These are phyloP conservation scores for Hypena proboscidalis DNA, from an alignment of 2,888 invertebrate species.

Conservation along the genomic window DNA sequence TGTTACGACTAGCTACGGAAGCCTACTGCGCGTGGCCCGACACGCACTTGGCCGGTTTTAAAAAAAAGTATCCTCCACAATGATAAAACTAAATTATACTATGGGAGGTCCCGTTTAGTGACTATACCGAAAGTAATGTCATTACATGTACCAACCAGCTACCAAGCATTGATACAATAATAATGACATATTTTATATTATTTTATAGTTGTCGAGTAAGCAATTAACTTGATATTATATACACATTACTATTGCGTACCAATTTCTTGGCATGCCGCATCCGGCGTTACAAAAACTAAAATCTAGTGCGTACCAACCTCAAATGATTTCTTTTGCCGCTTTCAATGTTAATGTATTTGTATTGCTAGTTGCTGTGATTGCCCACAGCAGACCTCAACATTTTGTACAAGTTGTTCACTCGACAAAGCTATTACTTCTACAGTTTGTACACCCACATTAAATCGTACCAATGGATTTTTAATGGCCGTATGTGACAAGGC, in stretches of 20 bases:
- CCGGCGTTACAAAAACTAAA: conserved; percentile 74
- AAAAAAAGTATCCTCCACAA: too few species aligned
- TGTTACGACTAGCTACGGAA: too few species aligned
- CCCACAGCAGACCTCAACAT: conserved; percentile 54
- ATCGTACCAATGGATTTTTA: conserved; percentile 9
- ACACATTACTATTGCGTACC: conserved; percentile 56
- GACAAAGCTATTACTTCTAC: too few species aligned
- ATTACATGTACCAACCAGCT: conserved; percentile 31
- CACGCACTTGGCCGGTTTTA: too few species aligned
- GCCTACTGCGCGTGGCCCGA: too few species aligned
- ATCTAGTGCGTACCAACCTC: conserved; percentile 61
- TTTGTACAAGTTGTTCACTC: too few species aligned
- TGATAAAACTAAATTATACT: background rate
- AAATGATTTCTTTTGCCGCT: conserved; percentile 71
- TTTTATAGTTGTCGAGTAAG: conserved; percentile 63
- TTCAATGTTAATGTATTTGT: conserved; percentile 66
- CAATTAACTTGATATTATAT: conserved; percentile 69
- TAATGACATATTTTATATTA: conserved; percentile 48
- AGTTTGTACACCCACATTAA: conserved; percentile 6
- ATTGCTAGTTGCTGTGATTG: conserved; percentile 52
- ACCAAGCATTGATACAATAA: conserved; percentile 53
- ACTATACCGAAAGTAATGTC: conserved; percentile 26
- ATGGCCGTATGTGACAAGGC: conserved; percentile 13
- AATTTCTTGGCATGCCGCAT: conserved; percentile 60
- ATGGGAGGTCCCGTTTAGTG: conserved; percentile 2